Percentiles rank a stretch among this genome's conserved stretches.
These are phyloP conservation scores for Halesus radiatus DNA, from an alignment of 1,140 invertebrate species.

Conservation along the genomic window DNA sequence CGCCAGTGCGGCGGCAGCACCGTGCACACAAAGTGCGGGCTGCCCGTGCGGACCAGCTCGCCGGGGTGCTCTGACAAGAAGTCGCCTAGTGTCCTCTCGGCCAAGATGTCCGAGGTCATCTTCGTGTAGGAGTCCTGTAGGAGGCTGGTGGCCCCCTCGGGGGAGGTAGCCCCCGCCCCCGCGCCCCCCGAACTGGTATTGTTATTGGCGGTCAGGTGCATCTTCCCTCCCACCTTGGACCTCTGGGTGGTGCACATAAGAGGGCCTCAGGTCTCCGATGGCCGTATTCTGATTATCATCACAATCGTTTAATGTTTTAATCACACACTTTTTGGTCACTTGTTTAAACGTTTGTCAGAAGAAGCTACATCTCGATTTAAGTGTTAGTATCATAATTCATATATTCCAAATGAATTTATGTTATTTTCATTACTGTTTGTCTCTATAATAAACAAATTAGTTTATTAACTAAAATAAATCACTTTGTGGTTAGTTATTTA, in stretches of 20 bases:
- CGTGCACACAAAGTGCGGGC: constrained; percentile 91
- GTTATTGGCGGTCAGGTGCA: constrained; percentile 70
- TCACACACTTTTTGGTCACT: constrained; percentile 7
- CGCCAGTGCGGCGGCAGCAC: constrained; percentile 94
- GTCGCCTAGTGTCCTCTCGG: constrained; percentile 88
- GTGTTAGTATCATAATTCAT: too few relatives aligned
- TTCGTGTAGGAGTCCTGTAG: constrained; percentile 89
- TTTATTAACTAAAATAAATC: too few relatives aligned
- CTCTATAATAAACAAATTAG: too few relatives aligned
- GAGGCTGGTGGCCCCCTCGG: constrained; percentile 72
- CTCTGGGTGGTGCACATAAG: constrained; percentile 57
- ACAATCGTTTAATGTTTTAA: constrained; percentile 17
- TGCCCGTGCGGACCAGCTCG: constrained; percentile 93
- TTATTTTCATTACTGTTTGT: too few relatives aligned
- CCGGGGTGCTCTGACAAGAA: constrained; percentile 93
- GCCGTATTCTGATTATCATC: constrained; percentile 53
- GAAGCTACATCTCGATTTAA: background rate
- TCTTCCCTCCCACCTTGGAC: constrained; percentile 60
- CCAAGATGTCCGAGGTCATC: constrained; percentile 89
- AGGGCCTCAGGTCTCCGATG: constrained; percentile 21
- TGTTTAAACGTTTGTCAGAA: background rate
- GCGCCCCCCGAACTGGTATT: constrained; percentile 62
- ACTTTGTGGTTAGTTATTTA: too few relatives aligned
- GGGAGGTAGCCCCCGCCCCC: constrained; percentile 70
- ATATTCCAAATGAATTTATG: too few relatives aligned